Base-by-base conservation (phyloP, 1,140 invertebrate genomes). In the Lasaia peninsularis region DNA sequence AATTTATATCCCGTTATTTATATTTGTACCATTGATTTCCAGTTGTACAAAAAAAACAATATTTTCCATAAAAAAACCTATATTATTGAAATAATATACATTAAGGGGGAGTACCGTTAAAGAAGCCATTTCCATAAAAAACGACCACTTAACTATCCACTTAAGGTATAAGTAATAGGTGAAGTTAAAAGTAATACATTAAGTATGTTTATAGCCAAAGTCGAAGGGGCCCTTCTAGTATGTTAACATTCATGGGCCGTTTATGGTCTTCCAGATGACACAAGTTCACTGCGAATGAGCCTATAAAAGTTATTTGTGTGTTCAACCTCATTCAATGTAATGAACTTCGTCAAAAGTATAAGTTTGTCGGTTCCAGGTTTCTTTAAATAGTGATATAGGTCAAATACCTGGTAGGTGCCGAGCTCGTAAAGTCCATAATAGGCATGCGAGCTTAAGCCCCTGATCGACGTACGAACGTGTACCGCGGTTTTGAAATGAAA, bases 251-350 rank as follows among this genome's bases (percentile, higher is more conserved):
- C 68, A 65, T 56, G 55, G 58, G 60, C 56, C 71, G 75, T 79
- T 84, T 80, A 72, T 63, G 67, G 62, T 62, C 67, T 74, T 72
- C 75, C 63, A 74, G 78, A 84, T 74, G 76, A 78, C 75, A 78
- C 71, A 80, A 78, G 72, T 75, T 76, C 52, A 72, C 70, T 63
- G 71, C 69, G 73, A 80, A 81, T 75, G 64, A 71, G 73, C 67
- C 75, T 65, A 80, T 83, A 79, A 80, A 83, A 80, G 71, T 76
- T 80, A 83, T 83, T 83, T 77, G 79, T 82, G 75, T 55, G 68
- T 48, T 58, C 58, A 54, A 63, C 28, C 35, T 24, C 35, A 51
- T 56, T 54, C 20, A 52, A 58, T 58, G 50, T 33, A 56, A 58
- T 62, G 51, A 49, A 35, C 33, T 31, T 52, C 52, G 20, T 11